A percentile compares a stretch with the other conserved stretches of the same genome.
Evolutionary conservation across 2,888 invertebrate genomes (phyloP).

Genomic region (Cerastis leucographa): DNA sequence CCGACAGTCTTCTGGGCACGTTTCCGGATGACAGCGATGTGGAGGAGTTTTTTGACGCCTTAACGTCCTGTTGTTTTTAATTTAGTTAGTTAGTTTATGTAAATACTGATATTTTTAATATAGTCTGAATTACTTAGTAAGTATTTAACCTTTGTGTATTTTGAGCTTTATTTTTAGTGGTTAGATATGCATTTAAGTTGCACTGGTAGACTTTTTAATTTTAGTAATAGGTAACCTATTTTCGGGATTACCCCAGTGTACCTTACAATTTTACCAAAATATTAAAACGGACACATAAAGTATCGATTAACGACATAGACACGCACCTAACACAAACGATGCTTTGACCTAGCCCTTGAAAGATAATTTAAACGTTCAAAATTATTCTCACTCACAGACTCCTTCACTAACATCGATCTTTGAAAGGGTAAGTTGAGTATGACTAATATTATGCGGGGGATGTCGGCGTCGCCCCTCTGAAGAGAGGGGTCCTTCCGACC

Average conservation of each 20-base stretch:
- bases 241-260: no score
- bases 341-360: neutral
- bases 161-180: neutral
- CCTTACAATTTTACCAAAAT: no score
- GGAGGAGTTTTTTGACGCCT: no score
- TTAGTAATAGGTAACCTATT: no score
- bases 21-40: no score
- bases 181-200: neutral
- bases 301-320: neutral
- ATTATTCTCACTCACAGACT: conserved; percentile 1
- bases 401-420: conserved; percentile 1
- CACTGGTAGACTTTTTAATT: no score
- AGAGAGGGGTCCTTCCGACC: conserved; percentile 51
- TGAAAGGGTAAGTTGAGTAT: conserved; percentile 53
- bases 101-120: no score
- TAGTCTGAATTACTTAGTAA: no score
- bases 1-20: no score
- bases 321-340: neutral
- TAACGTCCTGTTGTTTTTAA: no score
- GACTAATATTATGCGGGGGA: conserved; percentile 58
- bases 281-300: neutral
- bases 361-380: conserved; percentile 8
- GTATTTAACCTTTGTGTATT: neutral
- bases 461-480: conserved; percentile 35
- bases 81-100: no score